Base-by-base conservation (phyloP, 2,113 vertebrate species). In the Hoplias malabaricus region DNA sequence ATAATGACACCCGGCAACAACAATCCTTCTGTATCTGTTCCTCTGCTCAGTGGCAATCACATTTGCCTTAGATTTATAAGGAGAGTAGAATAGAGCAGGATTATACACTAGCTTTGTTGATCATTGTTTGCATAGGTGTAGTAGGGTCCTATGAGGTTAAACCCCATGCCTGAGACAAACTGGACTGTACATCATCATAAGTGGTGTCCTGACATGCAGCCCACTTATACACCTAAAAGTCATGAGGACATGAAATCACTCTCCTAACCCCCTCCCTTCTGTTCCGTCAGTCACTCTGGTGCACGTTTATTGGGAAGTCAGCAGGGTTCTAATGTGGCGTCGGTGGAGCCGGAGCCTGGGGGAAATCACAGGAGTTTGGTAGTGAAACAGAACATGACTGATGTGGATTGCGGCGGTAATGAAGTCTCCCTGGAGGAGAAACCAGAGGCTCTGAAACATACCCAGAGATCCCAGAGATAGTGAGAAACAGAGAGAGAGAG, bases 381-480 rank as follows among this genome's bases (percentile, higher is more conserved):
- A 13, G 40, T 61, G 19, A 29, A 31, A 21, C 19, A 65, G 65
- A 38, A 38, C 31, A 42, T 38, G 54, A 38, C 50, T 42, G 34
- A 73, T 54, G 29, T 25, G 54, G 21, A n/a, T 42, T 38, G 27
- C 54, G 19, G 31, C 73, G n/a, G 43, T 67, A 66, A 76, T 54
- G 43, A 16, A 54, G 1, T 53, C 54, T n/a, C 25, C 70, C 70
- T 19, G 34, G n/a, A 53, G 33, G 33, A 40, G 50, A 34, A 48
- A 29, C 8, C 14, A 4, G 31, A 36, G 29, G 16, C 31, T 63
- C 59, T 16, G 19, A 19, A 31, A 61, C 31, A 33, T 6, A 13
- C 7, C 31, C 31, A 7, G 0, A 36, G 19, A n/a, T 34, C 14
- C 13, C 23, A 5, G 25, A 57, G 25, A 5, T 5, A 29, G 54